Evolutionary conservation across 2,797 vertebrate genomes (phyloP).

Genomic region (Perodicticus potto): DNA sequence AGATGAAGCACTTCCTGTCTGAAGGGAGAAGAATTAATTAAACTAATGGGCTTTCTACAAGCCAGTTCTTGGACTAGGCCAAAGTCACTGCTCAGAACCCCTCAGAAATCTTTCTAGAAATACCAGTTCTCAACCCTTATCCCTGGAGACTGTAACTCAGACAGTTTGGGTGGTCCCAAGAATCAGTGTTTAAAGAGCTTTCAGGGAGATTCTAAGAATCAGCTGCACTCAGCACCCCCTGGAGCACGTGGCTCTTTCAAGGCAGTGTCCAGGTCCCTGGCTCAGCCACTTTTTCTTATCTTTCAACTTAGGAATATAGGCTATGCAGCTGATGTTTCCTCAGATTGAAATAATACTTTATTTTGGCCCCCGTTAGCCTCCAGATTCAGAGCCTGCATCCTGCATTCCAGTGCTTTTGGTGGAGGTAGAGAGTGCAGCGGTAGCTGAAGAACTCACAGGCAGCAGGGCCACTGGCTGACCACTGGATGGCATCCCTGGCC

Average conservation of each 20-base stretch:
- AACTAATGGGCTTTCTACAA: background rate
- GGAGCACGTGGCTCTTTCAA: background rate
- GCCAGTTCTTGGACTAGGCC: background rate
- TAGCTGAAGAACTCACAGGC: background rate
- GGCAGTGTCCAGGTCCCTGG: background rate
- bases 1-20: background rate
- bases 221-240: background rate
- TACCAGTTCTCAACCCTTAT: background rate
- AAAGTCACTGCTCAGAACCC: background rate
- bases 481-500: conserved; percentile 82
- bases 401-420: background rate
- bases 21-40: background rate
- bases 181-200: background rate
- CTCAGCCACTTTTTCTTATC: background rate
- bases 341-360: background rate
- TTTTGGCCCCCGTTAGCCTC: background rate
- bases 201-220: background rate
- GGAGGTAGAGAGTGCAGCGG: background rate
- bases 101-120: background rate
- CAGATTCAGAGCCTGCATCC: background rate
- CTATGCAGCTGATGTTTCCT: background rate
- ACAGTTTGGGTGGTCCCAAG: background rate
- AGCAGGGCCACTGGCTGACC: conserved; percentile 68
- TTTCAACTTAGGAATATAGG: background rate
- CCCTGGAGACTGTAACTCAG: background rate